Evolutionary conservation across 2,797 vertebrate species (phyloP).

Genomic region (Diglossa cyanea): DNA sequence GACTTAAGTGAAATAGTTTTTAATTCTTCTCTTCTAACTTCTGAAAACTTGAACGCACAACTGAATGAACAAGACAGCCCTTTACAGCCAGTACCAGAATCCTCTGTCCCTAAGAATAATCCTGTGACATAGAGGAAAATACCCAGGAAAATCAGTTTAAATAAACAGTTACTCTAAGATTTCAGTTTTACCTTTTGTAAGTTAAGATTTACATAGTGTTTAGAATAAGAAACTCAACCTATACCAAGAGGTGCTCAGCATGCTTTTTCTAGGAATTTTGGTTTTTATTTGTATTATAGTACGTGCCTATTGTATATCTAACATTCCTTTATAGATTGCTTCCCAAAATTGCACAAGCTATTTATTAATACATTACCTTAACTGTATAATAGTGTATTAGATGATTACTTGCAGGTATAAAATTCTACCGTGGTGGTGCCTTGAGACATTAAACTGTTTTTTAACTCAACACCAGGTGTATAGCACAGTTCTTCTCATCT

Average conservation of each 20-base stretch:
- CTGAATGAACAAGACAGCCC: conserved; percentile 75
- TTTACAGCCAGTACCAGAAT: conserved; percentile 72
- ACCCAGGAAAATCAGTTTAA: conserved; percentile 55
- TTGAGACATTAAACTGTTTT: conserved; percentile 84
- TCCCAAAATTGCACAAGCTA: conserved; percentile 73
- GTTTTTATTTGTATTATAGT: conserved; percentile 81
- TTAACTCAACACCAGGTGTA: conserved; percentile 64
- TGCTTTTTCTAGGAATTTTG: conserved; percentile 82
- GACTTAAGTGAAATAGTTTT: conserved; percentile 81
- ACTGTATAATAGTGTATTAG: conserved; percentile 67
- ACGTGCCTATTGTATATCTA: conserved; percentile 85
- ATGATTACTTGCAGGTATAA: conserved; percentile 73
- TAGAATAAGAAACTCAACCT: conserved; percentile 71
- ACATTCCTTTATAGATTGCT: conserved; percentile 82
- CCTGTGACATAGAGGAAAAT: conserved; percentile 73
- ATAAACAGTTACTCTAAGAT: conserved; percentile 50
- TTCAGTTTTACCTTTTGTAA: conserved; percentile 74
- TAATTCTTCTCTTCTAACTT: conserved; percentile 77
- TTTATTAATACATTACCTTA: conserved; percentile 65
- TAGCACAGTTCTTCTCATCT: conserved; percentile 66
- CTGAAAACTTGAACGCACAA: conserved; percentile 84
- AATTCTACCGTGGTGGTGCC: conserved; percentile 87
- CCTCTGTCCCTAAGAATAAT: conserved; percentile 74
- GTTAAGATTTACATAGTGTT: conserved; percentile 73
- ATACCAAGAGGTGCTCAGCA: conserved; percentile 86